These are phyloP conservation scores for Carabus problematicus DNA, from an alignment of 2,888 invertebrate genomes.

Conservation along the genomic window DNA sequence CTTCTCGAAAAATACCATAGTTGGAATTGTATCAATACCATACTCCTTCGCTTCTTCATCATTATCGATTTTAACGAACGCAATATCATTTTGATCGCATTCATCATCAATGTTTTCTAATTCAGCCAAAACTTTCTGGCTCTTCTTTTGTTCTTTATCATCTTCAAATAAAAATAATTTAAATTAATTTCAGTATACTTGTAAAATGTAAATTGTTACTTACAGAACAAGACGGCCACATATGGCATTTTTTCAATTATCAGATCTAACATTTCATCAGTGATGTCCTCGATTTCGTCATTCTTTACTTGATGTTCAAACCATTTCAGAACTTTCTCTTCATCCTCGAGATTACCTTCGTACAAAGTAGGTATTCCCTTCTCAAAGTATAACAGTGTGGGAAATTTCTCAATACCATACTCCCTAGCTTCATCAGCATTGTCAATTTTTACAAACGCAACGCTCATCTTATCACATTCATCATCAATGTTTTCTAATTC, in stretches of 20 bases:
- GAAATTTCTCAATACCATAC: slow-evolving; percentile 89
- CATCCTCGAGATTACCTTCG: slow-evolving; percentile 87
- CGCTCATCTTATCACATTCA: slow-evolving; percentile 87
- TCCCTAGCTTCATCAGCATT: slow-evolving; percentile 89
- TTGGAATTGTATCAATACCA: slow-evolving; percentile 83
- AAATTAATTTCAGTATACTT: neutral
- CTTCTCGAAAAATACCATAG: slow-evolving; percentile 77
- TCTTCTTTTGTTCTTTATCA: slow-evolving; percentile 90
- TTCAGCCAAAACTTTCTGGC: slow-evolving; percentile 82
- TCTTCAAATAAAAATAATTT: slow-evolving; percentile 64
- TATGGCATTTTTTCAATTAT: slow-evolving; percentile 87
- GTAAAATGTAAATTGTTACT: slow-evolving; percentile 58
- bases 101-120: slow-evolving; percentile 94
- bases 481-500: slow-evolving; percentile 94
- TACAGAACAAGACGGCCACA: slow-evolving; percentile 91
- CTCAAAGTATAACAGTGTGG: slow-evolving; percentile 83
- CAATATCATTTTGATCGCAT: slow-evolving; percentile 90
- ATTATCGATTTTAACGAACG: slow-evolving; percentile 90
- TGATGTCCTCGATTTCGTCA: slow-evolving; percentile 93
- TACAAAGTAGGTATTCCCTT: slow-evolving; percentile 76
- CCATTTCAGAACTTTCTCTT: slow-evolving; percentile 88
- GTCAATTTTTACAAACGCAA: slow-evolving; percentile 92
- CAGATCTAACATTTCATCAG: slow-evolving; percentile 91
- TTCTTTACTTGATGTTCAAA: slow-evolving; percentile 82
- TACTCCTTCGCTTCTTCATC: slow-evolving; percentile 88